Evolutionary conservation across 2,888 invertebrate genomes (phyloP).

Genomic region (Xylota segnis): DNA sequence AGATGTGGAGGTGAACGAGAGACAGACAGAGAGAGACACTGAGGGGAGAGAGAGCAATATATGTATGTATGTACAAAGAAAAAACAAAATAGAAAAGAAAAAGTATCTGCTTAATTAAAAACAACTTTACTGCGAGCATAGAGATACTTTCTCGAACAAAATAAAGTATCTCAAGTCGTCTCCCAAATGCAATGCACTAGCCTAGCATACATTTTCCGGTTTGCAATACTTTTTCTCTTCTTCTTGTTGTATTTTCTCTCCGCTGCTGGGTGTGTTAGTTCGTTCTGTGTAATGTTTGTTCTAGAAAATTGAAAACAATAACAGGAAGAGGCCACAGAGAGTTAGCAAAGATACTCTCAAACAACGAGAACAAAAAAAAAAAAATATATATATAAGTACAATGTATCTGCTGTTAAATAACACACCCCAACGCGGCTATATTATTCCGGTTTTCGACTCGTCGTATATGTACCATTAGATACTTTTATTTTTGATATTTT

Average conservation of each 20-base stretch:
- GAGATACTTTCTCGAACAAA: slow-evolving; percentile 44
- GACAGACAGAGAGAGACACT: too few relatives aligned
- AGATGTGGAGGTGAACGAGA: slow-evolving; percentile 12
- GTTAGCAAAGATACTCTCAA: slow-evolving; percentile 20
- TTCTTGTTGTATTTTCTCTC: background rate
- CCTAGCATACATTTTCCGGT: slow-evolving; percentile 60
- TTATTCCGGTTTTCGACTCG: slow-evolving; percentile 69
- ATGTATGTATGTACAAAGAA: slow-evolving; percentile 13
- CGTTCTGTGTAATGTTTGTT: slow-evolving; percentile 42
- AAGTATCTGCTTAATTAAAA: slow-evolving; percentile 69
- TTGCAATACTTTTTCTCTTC: slow-evolving; percentile 21
- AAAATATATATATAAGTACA: too few relatives aligned
- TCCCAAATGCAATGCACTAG: slow-evolving; percentile 68
- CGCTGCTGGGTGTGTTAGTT: background rate
- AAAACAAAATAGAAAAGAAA: background rate
- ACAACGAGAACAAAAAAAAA: slow-evolving; percentile 29
- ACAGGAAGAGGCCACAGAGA: slow-evolving; percentile 63
- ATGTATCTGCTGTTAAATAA: slow-evolving; percentile 61
- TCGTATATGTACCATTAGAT: slow-evolving; percentile 31
- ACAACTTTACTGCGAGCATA: slow-evolving; percentile 45
- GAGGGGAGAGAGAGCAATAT: slow-evolving; percentile 47
- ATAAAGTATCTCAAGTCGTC: slow-evolving; percentile 41
- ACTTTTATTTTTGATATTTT: slow-evolving; percentile 26
- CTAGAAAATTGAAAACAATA: slow-evolving; percentile 71
- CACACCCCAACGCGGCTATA: slow-evolving; percentile 62